phyloP scores from a whole-genome alignment of 2,797 vertebrate species.

The Ibycter americanus region DNA sequence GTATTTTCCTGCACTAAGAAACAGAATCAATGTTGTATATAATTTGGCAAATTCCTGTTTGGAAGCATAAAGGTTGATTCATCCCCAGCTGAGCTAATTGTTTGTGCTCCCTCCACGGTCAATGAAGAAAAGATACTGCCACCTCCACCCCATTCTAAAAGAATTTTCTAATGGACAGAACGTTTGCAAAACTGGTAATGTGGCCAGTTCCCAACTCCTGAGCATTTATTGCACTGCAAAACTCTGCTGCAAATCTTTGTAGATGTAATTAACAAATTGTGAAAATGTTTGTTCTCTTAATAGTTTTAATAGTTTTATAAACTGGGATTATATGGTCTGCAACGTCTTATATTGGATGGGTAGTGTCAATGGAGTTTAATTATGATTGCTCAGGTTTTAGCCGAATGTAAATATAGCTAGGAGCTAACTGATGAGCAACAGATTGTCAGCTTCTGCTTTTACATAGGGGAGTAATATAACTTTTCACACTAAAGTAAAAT shows the following conservation, averaged over 20 bases:
- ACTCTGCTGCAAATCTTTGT: neutral
- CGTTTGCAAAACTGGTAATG: neutral
- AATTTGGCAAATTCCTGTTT: conserved; percentile 29
- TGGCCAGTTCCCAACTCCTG: neutral
- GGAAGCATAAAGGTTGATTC: conserved; percentile 19
- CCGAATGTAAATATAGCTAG: neutral
- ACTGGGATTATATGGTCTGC: neutral
- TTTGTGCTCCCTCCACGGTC: neutral
- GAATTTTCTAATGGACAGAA: neutral
- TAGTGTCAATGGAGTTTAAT: neutral
- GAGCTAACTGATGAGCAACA: neutral
- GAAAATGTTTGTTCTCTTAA: neutral
- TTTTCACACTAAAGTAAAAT: neutral
- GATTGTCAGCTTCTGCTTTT: neutral
- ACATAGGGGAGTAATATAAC: neutral
- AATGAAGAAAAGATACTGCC: neutral
- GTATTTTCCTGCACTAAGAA: neutral
- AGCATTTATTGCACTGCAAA: neutral
- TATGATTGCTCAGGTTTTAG: neutral
- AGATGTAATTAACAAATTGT: neutral
- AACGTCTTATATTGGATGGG: neutral
- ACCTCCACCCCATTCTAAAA: neutral
- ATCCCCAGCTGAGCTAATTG: neutral
- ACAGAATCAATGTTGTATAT: neutral
- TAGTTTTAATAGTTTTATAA: conserved; percentile 9